Conservation (phyloP, 2,113 vertebrate genomes). For the Panthera leo region DNA sequence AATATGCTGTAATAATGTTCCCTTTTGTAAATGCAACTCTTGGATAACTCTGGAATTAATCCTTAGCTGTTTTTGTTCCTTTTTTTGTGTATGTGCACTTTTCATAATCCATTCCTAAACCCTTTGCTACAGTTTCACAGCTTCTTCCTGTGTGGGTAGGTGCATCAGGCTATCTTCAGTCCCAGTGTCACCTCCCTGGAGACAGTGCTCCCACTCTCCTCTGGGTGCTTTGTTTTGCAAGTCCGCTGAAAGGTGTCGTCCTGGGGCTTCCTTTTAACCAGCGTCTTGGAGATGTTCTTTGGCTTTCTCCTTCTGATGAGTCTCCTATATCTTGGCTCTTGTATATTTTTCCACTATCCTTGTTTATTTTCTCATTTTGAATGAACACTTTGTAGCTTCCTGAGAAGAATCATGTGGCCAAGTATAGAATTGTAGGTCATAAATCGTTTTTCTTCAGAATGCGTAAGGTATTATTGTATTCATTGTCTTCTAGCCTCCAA, state of each 20-base stretch:
- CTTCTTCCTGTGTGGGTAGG: not conserved
- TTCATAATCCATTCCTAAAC: not conserved
- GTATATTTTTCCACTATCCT: not conserved
- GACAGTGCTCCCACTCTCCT: not conserved
- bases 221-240: not conserved
- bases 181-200: not conserved
- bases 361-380: not conserved
- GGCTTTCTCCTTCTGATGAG: not conserved
- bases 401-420: not conserved
- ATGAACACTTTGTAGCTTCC: not conserved
- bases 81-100: not conserved
- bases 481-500: not conserved
- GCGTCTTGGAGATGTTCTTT: not conserved
- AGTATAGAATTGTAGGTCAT: not conserved
- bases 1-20: not conserved
- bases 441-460: not conserved
- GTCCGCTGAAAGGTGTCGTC: not conserved
- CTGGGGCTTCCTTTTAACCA: not conserved
- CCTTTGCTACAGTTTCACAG: not conserved
- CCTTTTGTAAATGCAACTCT: not conserved
- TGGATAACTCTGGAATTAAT: not conserved
- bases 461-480: not conserved
- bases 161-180: not conserved
- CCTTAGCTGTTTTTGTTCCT: not conserved
- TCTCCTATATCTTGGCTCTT: not conserved